phyloP scores from a whole-genome alignment of 2,113 vertebrate species.

The Oceanodroma tethys region DNA sequence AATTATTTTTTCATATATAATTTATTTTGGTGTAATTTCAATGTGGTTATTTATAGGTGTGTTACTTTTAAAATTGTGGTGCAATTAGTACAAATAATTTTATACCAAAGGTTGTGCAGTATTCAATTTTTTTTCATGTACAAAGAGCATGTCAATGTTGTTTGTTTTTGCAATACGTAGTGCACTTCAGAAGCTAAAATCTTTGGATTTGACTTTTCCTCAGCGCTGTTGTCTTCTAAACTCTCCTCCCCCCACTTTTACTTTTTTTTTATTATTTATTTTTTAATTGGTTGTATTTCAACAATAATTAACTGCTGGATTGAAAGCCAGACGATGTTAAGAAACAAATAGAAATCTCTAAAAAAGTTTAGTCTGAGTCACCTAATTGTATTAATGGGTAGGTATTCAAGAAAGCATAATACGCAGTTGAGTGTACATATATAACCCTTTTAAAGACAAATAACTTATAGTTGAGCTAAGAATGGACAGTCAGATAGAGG shows the following conservation, averaged over 20 bases:
- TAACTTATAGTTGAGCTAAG: neutral
- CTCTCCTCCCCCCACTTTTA: neutral
- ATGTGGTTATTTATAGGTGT: neutral
- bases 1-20: neutral
- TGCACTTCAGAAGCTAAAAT: neutral
- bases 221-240: neutral
- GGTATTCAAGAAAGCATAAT: neutral
- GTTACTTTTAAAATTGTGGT: neutral
- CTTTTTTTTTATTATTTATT: neutral
- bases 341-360: neutral
- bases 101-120: neutral
- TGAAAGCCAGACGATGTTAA: neutral
- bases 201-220: neutral
- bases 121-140: neutral
- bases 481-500: neutral
- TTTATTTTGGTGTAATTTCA: neutral
- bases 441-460: neutral
- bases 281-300: neutral
- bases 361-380: neutral
- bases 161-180: neutral
- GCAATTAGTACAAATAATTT: neutral
- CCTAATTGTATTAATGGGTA: neutral
- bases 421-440: neutral
- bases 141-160: accelerated
- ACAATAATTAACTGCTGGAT: neutral